phyloP scores from a whole-genome alignment of 2,888 invertebrate species.

The Orthonychiurus folsomi region DNA sequence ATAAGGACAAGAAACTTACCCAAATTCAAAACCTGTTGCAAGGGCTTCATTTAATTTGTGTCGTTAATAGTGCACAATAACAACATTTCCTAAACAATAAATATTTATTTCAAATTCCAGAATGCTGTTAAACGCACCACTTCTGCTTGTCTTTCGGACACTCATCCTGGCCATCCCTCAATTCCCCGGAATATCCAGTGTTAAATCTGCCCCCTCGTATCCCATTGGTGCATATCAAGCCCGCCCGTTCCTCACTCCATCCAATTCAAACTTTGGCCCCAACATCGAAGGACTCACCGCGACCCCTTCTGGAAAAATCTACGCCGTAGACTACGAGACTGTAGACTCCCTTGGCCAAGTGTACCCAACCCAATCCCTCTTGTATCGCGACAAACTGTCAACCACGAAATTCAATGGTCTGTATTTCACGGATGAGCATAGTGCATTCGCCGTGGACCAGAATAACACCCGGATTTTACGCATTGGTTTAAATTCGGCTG shows the following conservation, averaged over 20 bases:
- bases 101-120: too few relatives aligned
- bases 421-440: constrained; percentile 18
- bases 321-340: constrained; percentile 30
- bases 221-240: too few relatives aligned
- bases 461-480: constrained; percentile 27
- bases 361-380: constrained; percentile 22
- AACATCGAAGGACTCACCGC: constrained; percentile 32
- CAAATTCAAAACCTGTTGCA: too few relatives aligned
- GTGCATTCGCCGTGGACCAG: constrained; percentile 27
- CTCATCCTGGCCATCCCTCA: too few relatives aligned
- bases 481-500: constrained; percentile 14
- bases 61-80: too few relatives aligned
- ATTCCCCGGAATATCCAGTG: too few relatives aligned
- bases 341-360: constrained; percentile 27
- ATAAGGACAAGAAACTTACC: too few relatives aligned
- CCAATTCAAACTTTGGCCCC: constrained; percentile 24
- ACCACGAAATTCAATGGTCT: constrained; percentile 26
- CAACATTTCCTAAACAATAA: too few relatives aligned
- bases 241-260: constrained; percentile 16
- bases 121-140: too few relatives aligned
- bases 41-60: too few relatives aligned
- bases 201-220: too few relatives aligned
- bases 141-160: too few relatives aligned
- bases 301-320: constrained; percentile 27
- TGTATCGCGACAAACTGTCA: constrained; percentile 19